phyloP scores from a whole-genome alignment of 1,140 invertebrate species.

The Conus ventricosus region DNA sequence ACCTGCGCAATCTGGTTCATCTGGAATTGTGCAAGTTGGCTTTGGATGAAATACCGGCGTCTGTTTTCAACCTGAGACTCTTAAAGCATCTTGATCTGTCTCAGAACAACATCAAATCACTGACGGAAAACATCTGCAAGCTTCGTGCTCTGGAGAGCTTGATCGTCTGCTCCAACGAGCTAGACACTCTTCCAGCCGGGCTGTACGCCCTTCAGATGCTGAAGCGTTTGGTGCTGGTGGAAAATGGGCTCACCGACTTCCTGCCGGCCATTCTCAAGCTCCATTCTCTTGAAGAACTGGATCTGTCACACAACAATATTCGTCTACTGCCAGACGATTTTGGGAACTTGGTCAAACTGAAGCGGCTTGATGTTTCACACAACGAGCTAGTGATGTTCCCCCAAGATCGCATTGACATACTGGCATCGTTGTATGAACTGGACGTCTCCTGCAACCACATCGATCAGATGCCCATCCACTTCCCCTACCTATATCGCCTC shows the following conservation, averaged over 20 bases:
- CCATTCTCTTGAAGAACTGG: conserved; percentile 59
- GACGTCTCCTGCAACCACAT: conserved; percentile 70
- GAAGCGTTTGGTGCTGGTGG: conserved; percentile 49
- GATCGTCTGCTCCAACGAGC: conserved; percentile 59
- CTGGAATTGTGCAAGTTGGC: conserved; percentile 64
- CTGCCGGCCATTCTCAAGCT: conserved; percentile 55
- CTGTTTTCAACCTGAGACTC: conserved; percentile 65
- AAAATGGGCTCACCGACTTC: conserved; percentile 62
- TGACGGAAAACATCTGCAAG: conserved; percentile 64
- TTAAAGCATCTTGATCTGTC: conserved; percentile 65
- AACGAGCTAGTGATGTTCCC: conserved; percentile 69
- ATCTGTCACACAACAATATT: conserved; percentile 64
- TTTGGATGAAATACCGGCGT: conserved; percentile 67
- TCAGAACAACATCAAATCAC: conserved; percentile 60
- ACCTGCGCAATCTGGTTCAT: conserved; percentile 61
- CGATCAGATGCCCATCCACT: conserved; percentile 67
- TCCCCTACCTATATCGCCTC: conserved; percentile 70
- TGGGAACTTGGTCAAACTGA: conserved; percentile 64
- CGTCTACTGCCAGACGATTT: conserved; percentile 66
- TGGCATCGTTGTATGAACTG: conserved; percentile 66
- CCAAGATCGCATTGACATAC: conserved; percentile 67
- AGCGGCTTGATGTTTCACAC: conserved; percentile 63
- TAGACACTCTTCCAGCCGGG: conserved; percentile 58
- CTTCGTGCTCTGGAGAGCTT: conserved; percentile 59
- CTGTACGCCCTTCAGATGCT: conserved; percentile 61